Base-by-base conservation (phyloP, 2,888 invertebrate genomes). In the Thera obeliscata region DNA sequence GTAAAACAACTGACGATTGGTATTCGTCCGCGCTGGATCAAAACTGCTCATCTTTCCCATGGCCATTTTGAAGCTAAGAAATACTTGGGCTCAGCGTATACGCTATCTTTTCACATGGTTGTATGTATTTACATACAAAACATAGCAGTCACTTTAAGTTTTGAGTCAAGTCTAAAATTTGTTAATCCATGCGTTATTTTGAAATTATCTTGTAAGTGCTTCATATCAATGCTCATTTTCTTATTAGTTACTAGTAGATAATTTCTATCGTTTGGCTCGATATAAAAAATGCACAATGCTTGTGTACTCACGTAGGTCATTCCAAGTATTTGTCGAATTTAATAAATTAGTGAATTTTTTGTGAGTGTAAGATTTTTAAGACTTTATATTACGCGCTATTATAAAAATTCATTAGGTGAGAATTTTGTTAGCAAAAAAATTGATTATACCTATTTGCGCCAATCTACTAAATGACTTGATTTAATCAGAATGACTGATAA, bases 251-350 rank as follows among this genome's bases (percentile, higher is more conserved):
- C 43, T 43, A 46, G 9, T 46, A 8, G 1, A 5, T 7, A 41
- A 41, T 7, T 5, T 41, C 4, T 4, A 41, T 41, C 41, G 22
- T 22, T 22, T 22, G 22, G 22, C 22, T 22, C 22, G 6, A 41
- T 41, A 5, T 41, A 41, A 46, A 46, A 46, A 46, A 2, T 46
- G 9, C 43, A 46, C 43, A 46, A 46, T 8, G 8, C 8, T 8
- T 9, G 8, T 43, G 7, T 38, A 57, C 33, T 55, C 50, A 35
- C 33, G 2, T 59, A 63, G 55, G 35, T 64, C 64, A 73, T 72
- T 74, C 69, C 69, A 67, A 7, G 6, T 43, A 33, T 9, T 22
- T 62, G 49, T 63, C 49, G 61, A 68, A 67, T 68, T 71, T 66
- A 71, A 54, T 64, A 59, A 58, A 56, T 65, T 59, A 36, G 3